These are phyloP conservation scores for Karalla daura DNA, from an alignment of 2,797 vertebrate species.

Conservation along the genomic window DNA sequence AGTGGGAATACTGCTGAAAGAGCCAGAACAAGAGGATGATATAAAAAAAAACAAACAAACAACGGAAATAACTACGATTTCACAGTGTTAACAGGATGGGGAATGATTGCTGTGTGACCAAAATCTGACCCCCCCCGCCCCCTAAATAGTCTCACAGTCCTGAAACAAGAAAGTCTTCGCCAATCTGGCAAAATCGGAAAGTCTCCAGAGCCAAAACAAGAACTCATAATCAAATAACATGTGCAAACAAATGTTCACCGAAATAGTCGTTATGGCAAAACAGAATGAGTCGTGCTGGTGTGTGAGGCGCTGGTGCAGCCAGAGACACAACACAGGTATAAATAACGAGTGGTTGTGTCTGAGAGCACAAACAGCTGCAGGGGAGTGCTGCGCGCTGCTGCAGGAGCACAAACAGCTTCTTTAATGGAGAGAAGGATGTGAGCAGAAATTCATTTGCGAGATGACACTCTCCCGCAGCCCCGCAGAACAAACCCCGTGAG, in stretches of 20 bases:
- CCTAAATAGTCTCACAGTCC: no score
- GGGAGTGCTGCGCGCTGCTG: conserved; percentile 54
- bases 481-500: conserved; percentile 66
- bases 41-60: neutral
- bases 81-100: no score
- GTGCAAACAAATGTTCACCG: conserved; percentile 9
- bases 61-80: neutral
- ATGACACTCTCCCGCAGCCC: conserved; percentile 74
- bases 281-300: conserved; percentile 12
- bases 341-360: conserved; percentile 68
- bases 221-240: neutral
- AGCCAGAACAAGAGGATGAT: conserved; percentile 2
- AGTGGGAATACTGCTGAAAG: neutral
- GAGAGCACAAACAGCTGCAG: conserved; percentile 73
- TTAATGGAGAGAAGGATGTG: conserved; percentile 77
- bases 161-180: neutral
- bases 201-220: conserved; percentile 6
- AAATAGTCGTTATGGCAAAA: conserved; percentile 6
- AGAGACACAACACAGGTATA: conserved; percentile 52
- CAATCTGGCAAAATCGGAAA: neutral
- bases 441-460: conserved; percentile 81
- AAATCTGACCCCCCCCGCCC: no score
- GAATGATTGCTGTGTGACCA: no score
- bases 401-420: conserved; percentile 68
- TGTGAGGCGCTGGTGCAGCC: conserved; percentile 41